phyloP scores from a whole-genome alignment of 2,888 invertebrate species.

The Protula sp. region DNA sequence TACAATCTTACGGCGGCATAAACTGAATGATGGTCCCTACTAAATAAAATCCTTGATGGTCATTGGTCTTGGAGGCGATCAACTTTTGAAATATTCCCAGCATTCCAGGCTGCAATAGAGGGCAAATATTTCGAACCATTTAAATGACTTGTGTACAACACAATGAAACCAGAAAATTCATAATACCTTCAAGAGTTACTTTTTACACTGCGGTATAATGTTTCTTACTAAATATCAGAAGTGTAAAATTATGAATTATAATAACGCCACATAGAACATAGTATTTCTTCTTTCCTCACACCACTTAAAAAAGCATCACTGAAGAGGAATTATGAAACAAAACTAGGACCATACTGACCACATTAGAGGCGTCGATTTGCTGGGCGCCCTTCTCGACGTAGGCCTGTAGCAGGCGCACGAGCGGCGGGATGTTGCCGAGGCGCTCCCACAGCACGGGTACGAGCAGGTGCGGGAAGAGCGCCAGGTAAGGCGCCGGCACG shows the following conservation, averaged over 20 bases:
- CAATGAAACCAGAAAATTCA: neutral
- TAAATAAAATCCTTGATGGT: conserved; percentile 92
- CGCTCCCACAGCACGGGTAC: conserved; percentile 90
- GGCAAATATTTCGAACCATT: too few relatives aligned
- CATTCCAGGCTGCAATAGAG: conserved; percentile 57
- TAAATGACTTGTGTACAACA: too few relatives aligned
- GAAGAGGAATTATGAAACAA: too few relatives aligned
- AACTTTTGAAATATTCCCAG: conserved; percentile 95
- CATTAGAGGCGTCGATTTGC: conserved; percentile 58
- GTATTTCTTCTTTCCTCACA: too few relatives aligned
- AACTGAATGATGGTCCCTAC: conserved; percentile 79
- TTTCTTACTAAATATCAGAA: too few relatives aligned
- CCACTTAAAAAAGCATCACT: too few relatives aligned
- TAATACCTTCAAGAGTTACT: too few relatives aligned
- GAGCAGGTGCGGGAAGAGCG: conserved; percentile 81
- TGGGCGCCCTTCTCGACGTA: conserved; percentile 64
- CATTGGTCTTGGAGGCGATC: conserved; percentile 88
- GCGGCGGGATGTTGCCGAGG: conserved; percentile 85
- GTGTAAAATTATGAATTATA: too few relatives aligned
- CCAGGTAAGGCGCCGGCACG: conserved; percentile 76
- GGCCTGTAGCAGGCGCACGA: conserved; percentile 74
- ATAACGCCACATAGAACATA: too few relatives aligned
- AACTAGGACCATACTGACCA: too few relatives aligned
- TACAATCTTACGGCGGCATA: conserved; percentile 75
- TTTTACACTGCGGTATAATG: too few relatives aligned